phyloP scores from a whole-genome alignment of 1,140 invertebrate genomes.

The Leguminivora glycinivorella region DNA sequence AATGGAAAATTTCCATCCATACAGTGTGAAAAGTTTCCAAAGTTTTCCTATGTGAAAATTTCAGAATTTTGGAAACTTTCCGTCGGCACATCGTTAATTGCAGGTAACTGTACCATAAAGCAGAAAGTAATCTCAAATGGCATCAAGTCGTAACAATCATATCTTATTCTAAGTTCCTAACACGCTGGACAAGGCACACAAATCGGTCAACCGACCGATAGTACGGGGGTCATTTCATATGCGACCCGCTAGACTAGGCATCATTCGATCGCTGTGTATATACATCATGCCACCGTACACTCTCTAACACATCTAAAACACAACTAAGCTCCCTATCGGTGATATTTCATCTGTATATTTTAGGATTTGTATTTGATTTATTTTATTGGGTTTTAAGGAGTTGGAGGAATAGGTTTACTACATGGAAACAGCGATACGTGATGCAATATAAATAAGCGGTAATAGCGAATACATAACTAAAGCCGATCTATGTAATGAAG shows the following conservation, averaged over 20 bases:
- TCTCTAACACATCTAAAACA: conserved; percentile 58
- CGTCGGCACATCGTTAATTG: too few species aligned
- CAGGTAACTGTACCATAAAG: too few species aligned
- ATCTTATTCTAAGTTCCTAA: neutral
- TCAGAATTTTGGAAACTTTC: too few species aligned
- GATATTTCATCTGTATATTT: conserved; percentile 37
- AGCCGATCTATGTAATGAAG: conserved; percentile 27
- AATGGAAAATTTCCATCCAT: too few species aligned
- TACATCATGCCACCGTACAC: conserved; percentile 62
- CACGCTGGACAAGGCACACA: conserved; percentile 53
- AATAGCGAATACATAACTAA: conserved; percentile 10
- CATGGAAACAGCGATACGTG: conserved; percentile 30
- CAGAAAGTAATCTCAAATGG: conserved; percentile 11
- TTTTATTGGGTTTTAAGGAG: conserved; percentile 8
- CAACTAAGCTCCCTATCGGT: conserved; percentile 49
- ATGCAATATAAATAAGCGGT: conserved; percentile 15
- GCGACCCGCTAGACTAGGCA: conserved; percentile 48
- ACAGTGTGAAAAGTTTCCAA: too few species aligned
- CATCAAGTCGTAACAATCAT: conserved; percentile 2
- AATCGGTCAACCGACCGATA: conserved; percentile 40
- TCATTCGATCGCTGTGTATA: conserved; percentile 53
- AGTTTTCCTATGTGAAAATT: too few species aligned
- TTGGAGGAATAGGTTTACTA: conserved; percentile 21
- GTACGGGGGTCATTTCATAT: conserved; percentile 29
- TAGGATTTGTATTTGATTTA: neutral